Base-by-base conservation (phyloP, 1,140 invertebrate species). In the Papilio polytes region DNA sequence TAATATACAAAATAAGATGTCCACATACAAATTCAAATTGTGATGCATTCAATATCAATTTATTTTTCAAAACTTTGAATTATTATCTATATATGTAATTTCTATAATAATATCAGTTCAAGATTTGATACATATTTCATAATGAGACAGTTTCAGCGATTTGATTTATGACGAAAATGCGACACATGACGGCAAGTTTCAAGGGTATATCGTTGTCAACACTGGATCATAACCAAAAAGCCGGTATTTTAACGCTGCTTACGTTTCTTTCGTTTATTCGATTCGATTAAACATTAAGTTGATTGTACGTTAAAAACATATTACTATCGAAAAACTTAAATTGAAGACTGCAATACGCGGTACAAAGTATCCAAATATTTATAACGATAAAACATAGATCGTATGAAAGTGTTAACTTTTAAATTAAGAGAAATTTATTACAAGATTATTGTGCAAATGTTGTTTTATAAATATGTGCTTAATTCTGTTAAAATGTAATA, bases 401-500 rank as follows among this genome's bases (percentile, higher is more conserved):
- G 15, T 78, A 66, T 46, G n/a, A 20, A 63, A 63, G 63, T 53
- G n/a, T 78, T 20, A 80, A 74, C 51, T 63, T 46, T 81, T 80
- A 41, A 36, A 81, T 81, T 80, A 59, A 20, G 12, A 20, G 59
- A 53, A 9, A 56, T 74, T 77, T 76, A 46, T 77, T 74, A 66
- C 44, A 31, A 41, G 22, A 36, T 79, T 78, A 26, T 41, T 59
- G 26, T 8, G 15, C 36, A 51, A 56, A 56, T 51, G 22, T 22
- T 44, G 53, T 53, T 80, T 78, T 22, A n/a, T 66, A 22, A 66
- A 78, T n/a, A 12, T 66, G 3, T 20, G 9, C 13, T 44, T 48
- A 91, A 92, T 91, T 91, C 85, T 88, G 88, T 91, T 90, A 92
- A 89, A 85, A 89, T 90, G 78, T 76, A 74, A 59, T 81, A 90